These are phyloP conservation scores for Nasonovia ribisnigri DNA, from an alignment of 2,888 invertebrate genomes.

Conservation along the genomic window DNA sequence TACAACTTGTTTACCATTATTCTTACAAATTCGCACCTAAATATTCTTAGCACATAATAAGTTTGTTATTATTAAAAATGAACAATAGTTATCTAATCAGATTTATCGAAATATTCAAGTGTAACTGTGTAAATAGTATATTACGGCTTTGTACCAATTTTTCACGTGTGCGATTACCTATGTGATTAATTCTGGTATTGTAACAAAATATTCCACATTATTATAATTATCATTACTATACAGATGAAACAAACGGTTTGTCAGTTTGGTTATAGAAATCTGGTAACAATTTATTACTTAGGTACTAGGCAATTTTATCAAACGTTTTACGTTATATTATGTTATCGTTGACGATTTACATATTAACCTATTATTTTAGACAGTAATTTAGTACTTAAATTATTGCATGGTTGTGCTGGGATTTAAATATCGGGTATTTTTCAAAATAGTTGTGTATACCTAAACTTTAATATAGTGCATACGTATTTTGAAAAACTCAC, in stretches of 20 bases:
- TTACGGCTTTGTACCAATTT: background rate
- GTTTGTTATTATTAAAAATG: background rate
- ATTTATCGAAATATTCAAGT: background rate
- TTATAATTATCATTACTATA: background rate
- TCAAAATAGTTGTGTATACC: background rate
- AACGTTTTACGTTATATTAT: background rate
- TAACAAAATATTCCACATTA: background rate
- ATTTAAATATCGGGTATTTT: background rate
- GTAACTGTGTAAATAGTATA: background rate
- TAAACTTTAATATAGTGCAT: background rate
- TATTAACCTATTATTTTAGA: background rate
- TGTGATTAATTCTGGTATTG: no score
- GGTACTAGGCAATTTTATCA: background rate
- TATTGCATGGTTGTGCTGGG: background rate
- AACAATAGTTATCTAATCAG: background rate
- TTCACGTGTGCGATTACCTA: background rate
- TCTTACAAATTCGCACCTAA: background rate
- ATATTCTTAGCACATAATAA: background rate
- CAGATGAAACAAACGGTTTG: background rate
- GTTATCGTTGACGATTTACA: background rate
- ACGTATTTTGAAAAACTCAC: background rate
- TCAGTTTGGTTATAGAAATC: background rate
- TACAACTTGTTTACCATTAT: background rate
- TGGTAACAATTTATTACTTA: background rate
- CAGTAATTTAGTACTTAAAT: background rate